Evolutionary conservation across 2,797 vertebrate genomes (phyloP).

Genomic region (Chromobotia macracanthus): DNA sequence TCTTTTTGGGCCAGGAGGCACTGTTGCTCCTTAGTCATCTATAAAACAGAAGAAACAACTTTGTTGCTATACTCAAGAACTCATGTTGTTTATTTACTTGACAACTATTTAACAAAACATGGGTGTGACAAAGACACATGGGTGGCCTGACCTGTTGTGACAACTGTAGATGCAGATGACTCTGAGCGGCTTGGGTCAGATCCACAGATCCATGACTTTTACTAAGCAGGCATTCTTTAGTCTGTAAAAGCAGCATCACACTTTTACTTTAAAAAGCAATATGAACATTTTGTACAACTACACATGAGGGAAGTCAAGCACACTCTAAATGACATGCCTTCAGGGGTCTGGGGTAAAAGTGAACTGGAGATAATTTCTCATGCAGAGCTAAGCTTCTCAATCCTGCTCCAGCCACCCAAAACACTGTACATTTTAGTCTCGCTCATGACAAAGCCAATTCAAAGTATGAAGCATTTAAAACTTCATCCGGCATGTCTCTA

Average conservation of each 20-base stretch:
- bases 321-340: no score
- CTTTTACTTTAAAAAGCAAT: neutral
- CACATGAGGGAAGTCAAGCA: no score
- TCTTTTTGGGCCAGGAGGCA: conserved; percentile 62
- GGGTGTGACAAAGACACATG: neutral
- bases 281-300: neutral
- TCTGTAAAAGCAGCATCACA: conserved; percentile 65
- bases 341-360: no score
- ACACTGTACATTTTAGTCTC: no score
- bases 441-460: no score
- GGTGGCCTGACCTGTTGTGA: conserved; percentile 58
- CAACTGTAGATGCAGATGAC: conserved; percentile 62
- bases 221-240: conserved; percentile 74
- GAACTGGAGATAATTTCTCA: no score
- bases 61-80: neutral
- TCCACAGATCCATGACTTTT: conserved; percentile 70
- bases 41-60: conserved; percentile 7
- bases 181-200: conserved; percentile 58
- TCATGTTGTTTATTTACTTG: neutral
- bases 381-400: no score
- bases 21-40: conserved; percentile 52
- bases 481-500: no score
- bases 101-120: neutral
- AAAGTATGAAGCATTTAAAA: no score
- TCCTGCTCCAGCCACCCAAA: no score